phyloP scores from a whole-genome alignment of 2,888 invertebrate species.

The Leptogaster cylindrica region DNA sequence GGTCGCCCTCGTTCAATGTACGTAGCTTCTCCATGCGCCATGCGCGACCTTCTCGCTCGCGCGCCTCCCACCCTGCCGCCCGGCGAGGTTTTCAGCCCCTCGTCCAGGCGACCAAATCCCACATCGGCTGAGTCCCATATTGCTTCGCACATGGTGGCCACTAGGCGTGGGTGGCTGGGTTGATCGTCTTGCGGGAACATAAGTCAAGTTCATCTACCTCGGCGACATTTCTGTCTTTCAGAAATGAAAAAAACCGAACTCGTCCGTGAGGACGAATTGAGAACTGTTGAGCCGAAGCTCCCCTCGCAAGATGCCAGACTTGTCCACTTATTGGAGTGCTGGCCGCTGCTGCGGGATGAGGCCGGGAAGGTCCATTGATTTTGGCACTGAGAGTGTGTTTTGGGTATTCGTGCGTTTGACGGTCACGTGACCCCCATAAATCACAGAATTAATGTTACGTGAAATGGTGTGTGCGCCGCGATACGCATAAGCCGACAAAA shows the following conservation, averaged over 20 bases:
- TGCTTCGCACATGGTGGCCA: neutral
- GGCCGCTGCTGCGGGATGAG: neutral
- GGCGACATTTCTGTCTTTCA: slow-evolving; percentile 4
- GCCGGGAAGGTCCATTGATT: slow-evolving; percentile 37
- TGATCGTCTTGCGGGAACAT: slow-evolving; percentile 29
- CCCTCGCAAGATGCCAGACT: neutral
- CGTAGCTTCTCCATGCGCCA: neutral
- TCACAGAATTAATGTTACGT: slow-evolving; percentile 64
- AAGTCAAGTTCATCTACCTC: slow-evolving; percentile 32
- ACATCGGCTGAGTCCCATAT: neutral
- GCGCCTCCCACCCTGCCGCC: no score
- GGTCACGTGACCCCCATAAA: slow-evolving; percentile 64
- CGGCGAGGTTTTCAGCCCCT: no score
- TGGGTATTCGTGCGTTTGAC: slow-evolving; percentile 59
- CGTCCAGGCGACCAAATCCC: neutral
- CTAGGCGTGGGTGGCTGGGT: slow-evolving; percentile 14
- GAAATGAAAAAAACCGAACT: neutral
- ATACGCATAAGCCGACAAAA: slow-evolving; percentile 42
- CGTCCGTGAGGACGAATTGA: slow-evolving; percentile 2
- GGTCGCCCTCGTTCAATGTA: neutral
- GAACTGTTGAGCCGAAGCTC: neutral
- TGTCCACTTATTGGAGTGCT: neutral
- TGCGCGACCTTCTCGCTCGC: neutral
- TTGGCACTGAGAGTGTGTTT: slow-evolving; percentile 45
- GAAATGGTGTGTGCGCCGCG: slow-evolving; percentile 60